Conservation (phyloP, 2,888 invertebrate species). For the Rhimphoctona megacephalus region DNA sequence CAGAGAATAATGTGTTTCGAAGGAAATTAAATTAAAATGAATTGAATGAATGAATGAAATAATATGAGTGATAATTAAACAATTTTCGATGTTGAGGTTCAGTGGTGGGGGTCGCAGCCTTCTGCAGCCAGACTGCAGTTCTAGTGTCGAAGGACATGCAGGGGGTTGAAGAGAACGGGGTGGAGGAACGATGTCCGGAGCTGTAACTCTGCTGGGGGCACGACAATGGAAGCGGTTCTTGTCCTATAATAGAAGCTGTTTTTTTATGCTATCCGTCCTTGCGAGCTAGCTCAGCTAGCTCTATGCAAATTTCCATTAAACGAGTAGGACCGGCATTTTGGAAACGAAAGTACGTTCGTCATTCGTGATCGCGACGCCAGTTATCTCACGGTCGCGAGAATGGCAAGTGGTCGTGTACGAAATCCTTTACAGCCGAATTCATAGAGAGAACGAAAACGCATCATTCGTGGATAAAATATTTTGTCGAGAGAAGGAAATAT, state of each 20-base stretch:
- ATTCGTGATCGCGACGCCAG: conserved; percentile 66
- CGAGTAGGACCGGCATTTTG: conserved; percentile 74
- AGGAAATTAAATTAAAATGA: background rate
- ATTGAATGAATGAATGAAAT: background rate
- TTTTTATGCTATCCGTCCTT: conserved; percentile 73
- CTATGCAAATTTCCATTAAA: conserved; percentile 82
- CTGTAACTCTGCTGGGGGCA: conserved; percentile 82
- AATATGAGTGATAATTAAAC: conserved; percentile 20
- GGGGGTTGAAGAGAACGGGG: conserved; percentile 69
- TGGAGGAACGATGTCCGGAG: conserved; percentile 73
- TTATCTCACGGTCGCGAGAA: conserved; percentile 72
- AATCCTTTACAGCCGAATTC: background rate
- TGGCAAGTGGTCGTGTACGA: conserved; percentile 60
- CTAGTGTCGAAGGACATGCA: conserved; percentile 51
- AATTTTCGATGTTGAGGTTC: conserved; percentile 44
- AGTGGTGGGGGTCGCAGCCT: conserved; percentile 70
- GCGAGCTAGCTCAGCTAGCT: conserved; percentile 78
- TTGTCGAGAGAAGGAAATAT: background rate
- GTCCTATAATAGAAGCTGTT: conserved; percentile 73
- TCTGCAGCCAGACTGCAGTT: conserved; percentile 74
- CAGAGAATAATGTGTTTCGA: background rate
- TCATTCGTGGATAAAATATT: conserved; percentile 14
- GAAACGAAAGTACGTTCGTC: conserved; percentile 67
- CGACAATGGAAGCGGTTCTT: conserved; percentile 79
- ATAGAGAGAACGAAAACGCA: conserved; percentile 10